Evolutionary conservation across 2,113 vertebrate genomes (phyloP).

Genomic region (Anarhynchus alexandrinus): DNA sequence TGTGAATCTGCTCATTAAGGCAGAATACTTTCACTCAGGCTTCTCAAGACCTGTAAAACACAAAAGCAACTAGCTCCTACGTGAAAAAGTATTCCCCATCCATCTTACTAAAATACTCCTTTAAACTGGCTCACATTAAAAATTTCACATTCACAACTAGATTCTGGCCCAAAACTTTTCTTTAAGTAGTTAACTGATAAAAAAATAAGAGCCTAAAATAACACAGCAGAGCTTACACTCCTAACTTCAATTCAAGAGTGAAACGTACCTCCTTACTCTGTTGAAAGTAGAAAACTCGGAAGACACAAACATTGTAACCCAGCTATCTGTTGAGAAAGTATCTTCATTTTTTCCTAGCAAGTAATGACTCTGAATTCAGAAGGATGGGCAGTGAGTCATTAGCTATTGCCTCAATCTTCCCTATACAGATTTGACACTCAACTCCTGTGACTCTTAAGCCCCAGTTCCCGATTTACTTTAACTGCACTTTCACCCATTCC

Average conservation of each 20-base stretch:
- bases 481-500: neutral
- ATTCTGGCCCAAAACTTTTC: neutral
- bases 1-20: neutral
- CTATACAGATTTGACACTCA: neutral
- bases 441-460: neutral
- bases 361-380: neutral
- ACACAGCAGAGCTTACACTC: neutral
- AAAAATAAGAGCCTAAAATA: neutral
- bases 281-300: neutral
- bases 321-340: neutral
- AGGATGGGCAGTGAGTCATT: constrained; percentile 7
- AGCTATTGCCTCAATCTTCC: neutral
- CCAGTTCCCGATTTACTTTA: neutral
- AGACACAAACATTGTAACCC: neutral
- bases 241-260: neutral
- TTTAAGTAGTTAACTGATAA: neutral
- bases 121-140: neutral
- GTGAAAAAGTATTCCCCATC: neutral
- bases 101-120: neutral
- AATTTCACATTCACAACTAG: neutral
- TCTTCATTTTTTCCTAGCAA: neutral
- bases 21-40: neutral
- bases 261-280: neutral
- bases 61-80: neutral
- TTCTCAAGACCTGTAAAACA: neutral